phyloP scores from a whole-genome alignment of 2,113 vertebrate genomes.

The Nicator chloris region DNA sequence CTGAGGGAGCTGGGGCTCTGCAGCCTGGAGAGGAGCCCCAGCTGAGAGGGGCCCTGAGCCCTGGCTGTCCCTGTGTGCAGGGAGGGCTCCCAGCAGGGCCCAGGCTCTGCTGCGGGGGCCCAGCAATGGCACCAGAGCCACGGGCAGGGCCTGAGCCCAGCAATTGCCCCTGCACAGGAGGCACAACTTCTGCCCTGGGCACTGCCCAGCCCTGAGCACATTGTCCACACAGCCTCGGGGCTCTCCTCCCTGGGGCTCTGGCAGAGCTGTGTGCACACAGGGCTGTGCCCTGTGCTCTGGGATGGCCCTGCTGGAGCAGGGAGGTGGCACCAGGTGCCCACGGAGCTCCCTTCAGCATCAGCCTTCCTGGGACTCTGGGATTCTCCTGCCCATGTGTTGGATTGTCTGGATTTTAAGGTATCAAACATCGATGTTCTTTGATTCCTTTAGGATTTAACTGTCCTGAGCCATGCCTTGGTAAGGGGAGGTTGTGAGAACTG shows the following conservation, averaged over 20 bases:
- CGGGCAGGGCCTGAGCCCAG: too few relatives aligned
- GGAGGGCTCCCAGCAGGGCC: neutral
- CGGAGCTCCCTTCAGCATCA: neutral
- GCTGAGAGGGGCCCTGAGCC: neutral
- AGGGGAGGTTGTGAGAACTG: neutral
- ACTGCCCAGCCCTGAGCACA: too few relatives aligned
- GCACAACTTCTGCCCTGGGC: too few relatives aligned
- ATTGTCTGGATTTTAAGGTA: neutral
- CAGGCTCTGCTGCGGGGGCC: too few relatives aligned
- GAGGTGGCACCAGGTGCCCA: too few relatives aligned
- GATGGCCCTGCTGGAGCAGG: too few relatives aligned
- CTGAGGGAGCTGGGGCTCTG: neutral
- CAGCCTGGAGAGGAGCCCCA: neutral
- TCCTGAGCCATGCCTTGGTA: neutral
- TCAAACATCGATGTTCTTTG: accelerated
- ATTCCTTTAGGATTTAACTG: neutral
- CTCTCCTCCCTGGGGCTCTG: too few relatives aligned
- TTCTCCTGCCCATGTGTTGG: accelerated
- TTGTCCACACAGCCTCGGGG: too few relatives aligned
- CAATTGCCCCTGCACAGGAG: too few relatives aligned
- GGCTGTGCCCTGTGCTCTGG: too few relatives aligned
- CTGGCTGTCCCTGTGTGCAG: neutral
- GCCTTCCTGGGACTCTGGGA: accelerated
- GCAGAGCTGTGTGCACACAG: too few relatives aligned
- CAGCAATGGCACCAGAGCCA: neutral